Conservation (phyloP, 2,888 invertebrate genomes). For the Calameuta pallipes region DNA sequence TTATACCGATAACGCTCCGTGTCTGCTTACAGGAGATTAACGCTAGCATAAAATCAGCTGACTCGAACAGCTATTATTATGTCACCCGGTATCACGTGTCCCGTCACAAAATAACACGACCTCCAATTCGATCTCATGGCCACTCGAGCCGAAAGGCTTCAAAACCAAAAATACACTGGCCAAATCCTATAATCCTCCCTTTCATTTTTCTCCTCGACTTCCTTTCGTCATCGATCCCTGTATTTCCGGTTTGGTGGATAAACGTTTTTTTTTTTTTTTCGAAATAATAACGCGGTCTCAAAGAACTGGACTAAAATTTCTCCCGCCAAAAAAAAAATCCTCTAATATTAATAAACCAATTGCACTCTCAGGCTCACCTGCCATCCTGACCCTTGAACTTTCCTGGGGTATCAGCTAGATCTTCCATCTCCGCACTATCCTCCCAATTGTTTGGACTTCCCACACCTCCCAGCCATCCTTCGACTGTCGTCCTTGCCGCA, state of each 20-base stretch:
- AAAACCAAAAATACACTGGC: background rate
- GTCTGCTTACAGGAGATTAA: background rate
- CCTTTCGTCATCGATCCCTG: background rate
- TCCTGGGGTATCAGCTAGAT: slow-evolving; percentile 40
- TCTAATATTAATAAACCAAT: no score
- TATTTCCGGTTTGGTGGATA: background rate
- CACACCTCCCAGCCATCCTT: slow-evolving; percentile 70
- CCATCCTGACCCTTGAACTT: slow-evolving; percentile 53
- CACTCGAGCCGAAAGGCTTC: background rate
- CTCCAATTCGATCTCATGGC: background rate
- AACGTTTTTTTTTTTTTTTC: background rate
- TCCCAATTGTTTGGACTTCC: slow-evolving; percentile 67
- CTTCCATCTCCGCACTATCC: slow-evolving; percentile 47
- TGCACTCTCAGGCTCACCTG: slow-evolving; percentile 39
- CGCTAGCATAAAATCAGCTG: background rate
- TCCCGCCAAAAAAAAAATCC: no score
- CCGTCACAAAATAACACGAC: background rate
- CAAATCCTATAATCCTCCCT: background rate
- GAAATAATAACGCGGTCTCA: background rate
- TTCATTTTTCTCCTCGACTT: no score
- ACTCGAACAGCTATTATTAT: background rate
- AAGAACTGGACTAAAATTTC: no score
- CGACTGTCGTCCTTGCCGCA: slow-evolving; percentile 68
- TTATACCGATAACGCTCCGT: background rate
- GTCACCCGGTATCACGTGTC: background rate